Evolutionary conservation across 2,888 invertebrate species (phyloP).

Genomic region (Tribolium freemani): DNA sequence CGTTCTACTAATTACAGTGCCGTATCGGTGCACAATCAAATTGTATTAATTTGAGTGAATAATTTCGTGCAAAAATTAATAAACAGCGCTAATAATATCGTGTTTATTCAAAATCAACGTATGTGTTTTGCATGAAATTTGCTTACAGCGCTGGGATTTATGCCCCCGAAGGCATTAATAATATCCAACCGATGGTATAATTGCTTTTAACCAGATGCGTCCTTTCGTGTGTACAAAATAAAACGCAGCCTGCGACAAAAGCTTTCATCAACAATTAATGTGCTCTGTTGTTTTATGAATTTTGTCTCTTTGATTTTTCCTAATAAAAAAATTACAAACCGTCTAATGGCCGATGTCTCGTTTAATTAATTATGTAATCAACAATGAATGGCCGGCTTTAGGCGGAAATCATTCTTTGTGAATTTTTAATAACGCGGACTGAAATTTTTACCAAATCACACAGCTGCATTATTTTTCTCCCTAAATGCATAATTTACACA

Average conservation of each 20-base stretch:
- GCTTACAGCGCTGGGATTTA: constrained; percentile 37
- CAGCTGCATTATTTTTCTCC: too few species aligned
- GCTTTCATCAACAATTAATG: constrained; percentile 41
- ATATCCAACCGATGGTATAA: constrained; percentile 41
- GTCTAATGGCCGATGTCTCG: constrained; percentile 2
- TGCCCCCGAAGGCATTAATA: constrained; percentile 41
- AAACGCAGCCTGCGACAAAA: constrained; percentile 37
- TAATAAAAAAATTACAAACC: background rate
- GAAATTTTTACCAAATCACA: too few species aligned
- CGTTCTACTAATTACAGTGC: background rate
- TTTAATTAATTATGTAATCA: constrained; percentile 17
- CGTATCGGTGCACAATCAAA: constrained; percentile 2
- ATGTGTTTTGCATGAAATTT: constrained; percentile 39
- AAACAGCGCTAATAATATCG: constrained; percentile 37
- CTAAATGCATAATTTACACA: too few species aligned
- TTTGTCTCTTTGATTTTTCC: constrained; percentile 37
- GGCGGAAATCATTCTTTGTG: background rate
- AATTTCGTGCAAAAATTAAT: constrained; percentile 31
- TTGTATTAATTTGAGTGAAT: constrained; percentile 1
- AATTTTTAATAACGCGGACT: too few species aligned
- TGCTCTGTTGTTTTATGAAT: constrained; percentile 30
- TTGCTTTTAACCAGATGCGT: constrained; percentile 42
- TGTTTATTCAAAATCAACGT: constrained; percentile 37
- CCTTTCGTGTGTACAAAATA: constrained; percentile 40
- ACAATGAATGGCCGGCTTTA: background rate